phyloP scores from a whole-genome alignment of 1,140 invertebrate genomes.

The Mylabris phalerata region DNA sequence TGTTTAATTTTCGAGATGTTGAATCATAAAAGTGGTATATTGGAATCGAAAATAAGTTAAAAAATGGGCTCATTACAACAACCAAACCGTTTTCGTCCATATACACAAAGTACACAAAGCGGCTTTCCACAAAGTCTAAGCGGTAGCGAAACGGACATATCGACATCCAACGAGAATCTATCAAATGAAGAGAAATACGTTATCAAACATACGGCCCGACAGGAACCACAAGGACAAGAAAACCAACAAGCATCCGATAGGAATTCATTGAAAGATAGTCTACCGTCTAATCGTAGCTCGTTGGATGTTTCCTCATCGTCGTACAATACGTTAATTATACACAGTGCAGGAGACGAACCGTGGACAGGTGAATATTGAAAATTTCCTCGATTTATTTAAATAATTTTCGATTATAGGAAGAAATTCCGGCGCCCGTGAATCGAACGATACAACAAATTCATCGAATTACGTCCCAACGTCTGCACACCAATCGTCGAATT shows the following conservation, averaged over 20 bases:
- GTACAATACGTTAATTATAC: slow-evolving; percentile 75
- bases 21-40: slow-evolving; percentile 15
- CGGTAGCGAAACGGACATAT: slow-evolving; percentile 85
- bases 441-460: slow-evolving; percentile 14
- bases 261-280: slow-evolving; percentile 63
- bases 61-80: slow-evolving; percentile 19
- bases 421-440: slow-evolving; percentile 33
- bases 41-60: neutral
- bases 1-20: slow-evolving; percentile 7
- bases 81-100: slow-evolving; percentile 22
- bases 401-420: slow-evolving; percentile 24
- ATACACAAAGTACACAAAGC: slow-evolving; percentile 22
- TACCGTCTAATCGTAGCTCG: slow-evolving; percentile 65
- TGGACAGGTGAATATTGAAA: slow-evolving; percentile 50
- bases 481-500: slow-evolving; percentile 22
- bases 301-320: slow-evolving; percentile 68
- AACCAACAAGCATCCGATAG: slow-evolving; percentile 60
- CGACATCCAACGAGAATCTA: slow-evolving; percentile 83
- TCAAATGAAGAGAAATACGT: slow-evolving; percentile 80
- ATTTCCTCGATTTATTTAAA: neutral
- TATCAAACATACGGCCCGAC: slow-evolving; percentile 71
- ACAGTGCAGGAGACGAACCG: slow-evolving; percentile 61
- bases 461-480: slow-evolving; percentile 19
- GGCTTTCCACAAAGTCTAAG: slow-evolving; percentile 64
- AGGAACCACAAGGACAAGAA: slow-evolving; percentile 90